Base-by-base conservation (phyloP, 2,113 vertebrate genomes). In the Panthera tigris region DNA sequence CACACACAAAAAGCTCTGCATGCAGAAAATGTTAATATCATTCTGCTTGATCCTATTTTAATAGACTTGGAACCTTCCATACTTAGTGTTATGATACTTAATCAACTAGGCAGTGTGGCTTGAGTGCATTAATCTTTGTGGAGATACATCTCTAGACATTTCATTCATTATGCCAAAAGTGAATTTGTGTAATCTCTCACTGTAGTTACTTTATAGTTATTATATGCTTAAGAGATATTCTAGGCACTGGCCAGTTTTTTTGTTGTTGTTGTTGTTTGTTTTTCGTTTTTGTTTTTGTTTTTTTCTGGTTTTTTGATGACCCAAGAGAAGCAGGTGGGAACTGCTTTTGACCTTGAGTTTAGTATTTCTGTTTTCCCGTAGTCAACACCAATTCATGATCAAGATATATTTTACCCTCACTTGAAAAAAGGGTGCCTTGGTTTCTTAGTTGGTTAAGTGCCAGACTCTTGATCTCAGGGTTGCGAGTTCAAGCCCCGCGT, bases 11-110 rank as follows among this genome's bases (percentile, higher is more conserved):
- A 85, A 52, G 0, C 80, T 95, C 48, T 73, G 45, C 48, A 29
- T 68, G 65, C 14, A 82, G 78, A 89, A 97, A 93, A 66, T 87
- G 52, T 85, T 94, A 50, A n/a, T 57, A 65, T 71, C 55, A 33
- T 48, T 87, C 48, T 39, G 23, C 71, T 41, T 66, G 82, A 83
- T 87, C 50, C 65, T 92, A 39, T 95, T 92, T 92, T 41, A 94
- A 95, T 69, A 66, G 41, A 87, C 33, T 33, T 4, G 4, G 16
- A 82, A 33, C 63, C 52, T 68, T 39, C 66, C 63, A 29, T 39
- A 55, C 21, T 82, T 74, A 36, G 31, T 66, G n/a, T 50, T 76
- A 39, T 0, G 4, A 36, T 55, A 45, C 63, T 2, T 73, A 41
- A 69, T 57, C 80, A 83, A 4, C 33, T 16, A 52, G 63, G 39